phyloP scores from a whole-genome alignment of 2,113 vertebrate species.

The Dermatemys mawii region DNA sequence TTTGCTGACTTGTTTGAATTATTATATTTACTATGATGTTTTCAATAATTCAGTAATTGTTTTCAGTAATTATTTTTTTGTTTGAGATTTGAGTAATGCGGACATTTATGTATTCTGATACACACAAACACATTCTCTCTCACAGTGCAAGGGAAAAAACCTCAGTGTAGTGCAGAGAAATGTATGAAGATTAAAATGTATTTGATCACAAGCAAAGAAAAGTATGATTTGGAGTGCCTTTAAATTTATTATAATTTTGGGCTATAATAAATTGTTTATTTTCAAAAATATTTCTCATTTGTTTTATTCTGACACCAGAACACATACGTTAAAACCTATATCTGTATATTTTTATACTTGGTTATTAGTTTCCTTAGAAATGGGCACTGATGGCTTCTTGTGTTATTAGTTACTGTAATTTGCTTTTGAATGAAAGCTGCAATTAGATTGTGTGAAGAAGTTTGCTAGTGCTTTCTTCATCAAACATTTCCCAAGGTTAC shows the following conservation, averaged over 20 bases:
- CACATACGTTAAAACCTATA: not conserved
- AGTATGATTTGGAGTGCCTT: not conserved
- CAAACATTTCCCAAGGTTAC: not conserved
- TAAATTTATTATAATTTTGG: not conserved
- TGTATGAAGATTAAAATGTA: not conserved
- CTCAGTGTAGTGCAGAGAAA: not conserved
- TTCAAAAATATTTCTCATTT: not conserved
- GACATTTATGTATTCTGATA: not conserved
- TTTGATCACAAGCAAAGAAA: not conserved
- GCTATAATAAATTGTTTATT: fast-evolving
- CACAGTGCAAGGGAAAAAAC: not conserved
- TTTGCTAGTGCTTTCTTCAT: not conserved
- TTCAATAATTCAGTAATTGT: not conserved
- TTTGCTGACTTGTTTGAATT: not conserved
- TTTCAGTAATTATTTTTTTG: not conserved
- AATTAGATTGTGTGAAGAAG: not conserved
- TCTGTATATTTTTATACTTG: not conserved
- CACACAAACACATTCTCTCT: no score
- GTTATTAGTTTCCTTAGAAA: not conserved
- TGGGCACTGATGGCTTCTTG: not conserved
- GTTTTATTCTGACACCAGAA: not conserved
- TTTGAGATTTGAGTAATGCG: not conserved
- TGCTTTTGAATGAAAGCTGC: not conserved
- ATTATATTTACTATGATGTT: not conserved
- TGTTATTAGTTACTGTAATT: not conserved